Evolutionary conservation across 2,888 invertebrate species (phyloP).

Genomic region (Coelogynopora nodosa): DNA sequence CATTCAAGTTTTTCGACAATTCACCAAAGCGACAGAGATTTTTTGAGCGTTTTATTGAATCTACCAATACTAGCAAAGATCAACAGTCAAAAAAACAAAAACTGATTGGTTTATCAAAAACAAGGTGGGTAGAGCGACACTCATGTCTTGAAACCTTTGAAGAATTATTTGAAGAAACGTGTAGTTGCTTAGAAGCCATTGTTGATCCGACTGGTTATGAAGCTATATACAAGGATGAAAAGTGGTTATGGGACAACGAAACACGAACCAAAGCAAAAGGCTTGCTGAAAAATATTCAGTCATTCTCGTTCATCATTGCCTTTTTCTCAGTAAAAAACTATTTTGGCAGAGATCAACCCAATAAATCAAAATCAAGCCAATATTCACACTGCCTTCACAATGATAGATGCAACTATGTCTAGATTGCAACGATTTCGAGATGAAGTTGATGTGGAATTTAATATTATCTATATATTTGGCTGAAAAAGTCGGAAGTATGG

Average conservation of each 20-base stretch:
- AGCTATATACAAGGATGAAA: not conserved
- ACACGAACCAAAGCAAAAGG: not conserved
- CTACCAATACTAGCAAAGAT: not conserved
- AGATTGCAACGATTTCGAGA: not conserved
- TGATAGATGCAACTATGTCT: not conserved
- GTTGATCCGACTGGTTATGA: not conserved
- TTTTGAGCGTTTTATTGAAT: not conserved
- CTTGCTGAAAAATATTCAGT: not conserved
- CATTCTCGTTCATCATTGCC: not conserved
- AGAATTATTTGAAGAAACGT: not conserved
- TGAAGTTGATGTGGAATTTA: not conserved
- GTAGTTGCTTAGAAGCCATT: constrained; percentile 4
- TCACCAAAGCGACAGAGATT: not conserved
- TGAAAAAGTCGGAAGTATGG: not conserved
- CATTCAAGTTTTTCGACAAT: not conserved
- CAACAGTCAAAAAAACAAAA: not conserved
- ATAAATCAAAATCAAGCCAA: not conserved
- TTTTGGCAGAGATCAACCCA: not conserved
- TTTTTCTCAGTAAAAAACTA: constrained; percentile 25
- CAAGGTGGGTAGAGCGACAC: constrained; percentile 8
- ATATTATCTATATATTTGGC: not conserved
- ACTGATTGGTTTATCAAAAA: not conserved
- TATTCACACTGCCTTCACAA: not conserved
- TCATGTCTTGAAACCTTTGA: constrained; percentile 6
- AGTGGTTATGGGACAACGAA: not conserved